Conservation (phyloP, 2,888 invertebrate species). For the Eretmocerus hayati region DNA sequence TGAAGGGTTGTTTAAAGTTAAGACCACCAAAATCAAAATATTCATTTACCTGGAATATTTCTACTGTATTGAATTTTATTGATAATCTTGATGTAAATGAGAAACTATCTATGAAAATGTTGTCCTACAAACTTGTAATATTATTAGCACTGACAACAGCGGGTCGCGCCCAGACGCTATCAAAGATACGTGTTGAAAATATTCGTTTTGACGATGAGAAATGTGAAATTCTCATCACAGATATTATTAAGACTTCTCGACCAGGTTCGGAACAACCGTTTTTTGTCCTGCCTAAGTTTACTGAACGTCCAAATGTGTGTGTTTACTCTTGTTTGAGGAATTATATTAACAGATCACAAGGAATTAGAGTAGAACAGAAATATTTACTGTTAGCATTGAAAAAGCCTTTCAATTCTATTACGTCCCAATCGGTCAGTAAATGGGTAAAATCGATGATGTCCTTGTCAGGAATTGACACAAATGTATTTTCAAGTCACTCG, state of each 20-base stretch:
- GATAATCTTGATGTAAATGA: too few relatives aligned
- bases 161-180: neutral
- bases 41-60: neutral
- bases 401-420: neutral
- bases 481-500: neutral
- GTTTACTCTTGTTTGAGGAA: neutral
- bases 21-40: neutral
- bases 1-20: neutral
- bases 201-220: neutral
- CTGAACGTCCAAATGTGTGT: neutral
- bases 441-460: neutral
- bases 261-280: neutral
- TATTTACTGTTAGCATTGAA: neutral
- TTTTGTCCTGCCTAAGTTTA: neutral
- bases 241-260: slow-evolving; percentile 1
- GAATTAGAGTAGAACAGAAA: neutral
- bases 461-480: neutral
- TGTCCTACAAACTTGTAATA: too few relatives aligned
- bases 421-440: neutral
- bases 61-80: neutral
- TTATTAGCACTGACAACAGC: neutral
- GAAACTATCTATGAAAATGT: too few relatives aligned
- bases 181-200: neutral
- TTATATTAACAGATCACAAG: neutral
- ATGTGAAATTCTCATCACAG: neutral